These are phyloP conservation scores for Sceloporus undulatus DNA, from an alignment of 2,113 vertebrate genomes.

Conservation along the genomic window DNA sequence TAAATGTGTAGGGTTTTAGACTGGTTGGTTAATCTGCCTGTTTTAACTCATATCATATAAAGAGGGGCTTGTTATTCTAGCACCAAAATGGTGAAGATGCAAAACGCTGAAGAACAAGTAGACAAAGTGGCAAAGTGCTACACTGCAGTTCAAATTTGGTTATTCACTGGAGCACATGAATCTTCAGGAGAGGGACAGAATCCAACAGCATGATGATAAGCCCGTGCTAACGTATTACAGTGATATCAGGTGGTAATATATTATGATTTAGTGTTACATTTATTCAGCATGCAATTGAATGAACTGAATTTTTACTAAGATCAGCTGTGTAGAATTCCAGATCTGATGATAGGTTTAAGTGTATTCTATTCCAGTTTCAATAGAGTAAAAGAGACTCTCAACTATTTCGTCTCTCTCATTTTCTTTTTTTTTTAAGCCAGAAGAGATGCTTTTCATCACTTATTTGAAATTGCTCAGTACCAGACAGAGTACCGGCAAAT, in stretches of 20 bases:
- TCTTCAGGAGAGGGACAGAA: too few relatives aligned
- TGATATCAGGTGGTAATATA: constrained; percentile 18
- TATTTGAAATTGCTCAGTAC: neutral
- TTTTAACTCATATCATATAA: neutral
- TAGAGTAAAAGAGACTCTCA: neutral
- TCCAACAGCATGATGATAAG: constrained; percentile 16
- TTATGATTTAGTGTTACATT: constrained; percentile 19
- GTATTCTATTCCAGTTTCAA: neutral
- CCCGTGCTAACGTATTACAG: constrained; percentile 7
- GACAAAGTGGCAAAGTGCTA: neutral
- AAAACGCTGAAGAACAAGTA: constrained; percentile 4
- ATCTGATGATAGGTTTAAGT: constrained; percentile 1
- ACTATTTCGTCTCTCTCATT: neutral
- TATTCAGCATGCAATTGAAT: constrained; percentile 37
- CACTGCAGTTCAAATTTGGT: neutral
- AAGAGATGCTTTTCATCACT: neutral
- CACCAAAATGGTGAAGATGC: neutral
- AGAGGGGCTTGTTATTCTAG: neutral
- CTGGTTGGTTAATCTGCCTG: too few relatives aligned
- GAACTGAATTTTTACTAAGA: constrained; percentile 36
- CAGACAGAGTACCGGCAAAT: neutral
- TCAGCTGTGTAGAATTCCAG: constrained; percentile 37
- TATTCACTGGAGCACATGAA: constrained; percentile 15
- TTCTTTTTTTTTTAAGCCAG: neutral
- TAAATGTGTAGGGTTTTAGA: too few relatives aligned